phyloP scores from a whole-genome alignment of 2,888 invertebrate genomes.

The Caenorhabditis drosophilae region DNA sequence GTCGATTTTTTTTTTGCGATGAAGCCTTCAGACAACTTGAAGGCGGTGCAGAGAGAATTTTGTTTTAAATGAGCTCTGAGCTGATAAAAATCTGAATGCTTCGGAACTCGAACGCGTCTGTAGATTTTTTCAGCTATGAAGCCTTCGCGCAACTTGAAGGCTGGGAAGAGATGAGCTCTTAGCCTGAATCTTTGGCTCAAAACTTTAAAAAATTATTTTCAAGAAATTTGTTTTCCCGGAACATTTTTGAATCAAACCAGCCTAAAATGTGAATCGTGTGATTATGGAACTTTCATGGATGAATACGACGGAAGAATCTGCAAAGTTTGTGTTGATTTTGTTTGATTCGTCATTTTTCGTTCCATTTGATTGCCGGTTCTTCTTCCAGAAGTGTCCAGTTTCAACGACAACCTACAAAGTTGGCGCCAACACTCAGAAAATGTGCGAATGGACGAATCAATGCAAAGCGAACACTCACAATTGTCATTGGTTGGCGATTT shows the following conservation, averaged over 20 bases:
- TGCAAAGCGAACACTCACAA: slow-evolving; percentile 48
- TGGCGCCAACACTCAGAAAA: slow-evolving; percentile 41
- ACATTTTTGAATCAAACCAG: slow-evolving; percentile 37
- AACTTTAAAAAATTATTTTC: slow-evolving; percentile 2
- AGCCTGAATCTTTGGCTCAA: too few relatives aligned
- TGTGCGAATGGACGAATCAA: slow-evolving; percentile 53
- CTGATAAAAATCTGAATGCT: too few relatives aligned
- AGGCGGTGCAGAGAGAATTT: too few relatives aligned
- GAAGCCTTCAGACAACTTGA: too few relatives aligned
- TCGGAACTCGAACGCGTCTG: too few relatives aligned
- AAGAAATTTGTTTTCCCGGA: slow-evolving; percentile 53
- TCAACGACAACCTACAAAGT: slow-evolving; percentile 45
- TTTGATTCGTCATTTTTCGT: not conserved
- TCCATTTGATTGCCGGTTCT: not conserved
- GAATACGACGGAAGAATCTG: slow-evolving; percentile 49
- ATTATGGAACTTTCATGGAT: slow-evolving; percentile 43
- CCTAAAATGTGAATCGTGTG: slow-evolving; percentile 43
- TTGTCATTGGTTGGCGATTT: slow-evolving; percentile 55
- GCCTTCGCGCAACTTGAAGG: too few relatives aligned
- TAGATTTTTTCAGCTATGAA: too few relatives aligned
- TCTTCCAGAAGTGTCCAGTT: slow-evolving; percentile 30
- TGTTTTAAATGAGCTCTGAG: too few relatives aligned
- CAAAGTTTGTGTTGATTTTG: slow-evolving; percentile 10
- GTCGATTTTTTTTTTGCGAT: too few relatives aligned
- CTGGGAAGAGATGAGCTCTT: too few relatives aligned